phyloP scores from a whole-genome alignment of 2,888 invertebrate species.

The Aphodius granarius region DNA sequence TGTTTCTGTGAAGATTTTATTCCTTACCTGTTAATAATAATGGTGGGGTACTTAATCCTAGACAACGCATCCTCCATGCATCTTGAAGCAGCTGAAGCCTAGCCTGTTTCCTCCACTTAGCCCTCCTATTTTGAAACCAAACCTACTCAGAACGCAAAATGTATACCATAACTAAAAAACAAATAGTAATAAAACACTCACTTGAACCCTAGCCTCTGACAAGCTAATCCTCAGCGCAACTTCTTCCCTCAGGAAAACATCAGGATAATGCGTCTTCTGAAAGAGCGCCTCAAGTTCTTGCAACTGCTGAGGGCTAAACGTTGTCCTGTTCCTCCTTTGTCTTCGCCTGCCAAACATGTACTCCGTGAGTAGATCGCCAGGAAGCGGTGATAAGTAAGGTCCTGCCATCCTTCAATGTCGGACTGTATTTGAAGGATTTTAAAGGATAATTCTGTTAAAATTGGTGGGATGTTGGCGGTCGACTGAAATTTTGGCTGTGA shows the following conservation, averaged over 20 bases:
- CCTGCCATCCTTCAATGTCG: slow-evolving; percentile 67
- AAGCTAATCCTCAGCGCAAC: slow-evolving; percentile 88
- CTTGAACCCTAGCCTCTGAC: slow-evolving; percentile 92
- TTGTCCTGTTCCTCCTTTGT: slow-evolving; percentile 88
- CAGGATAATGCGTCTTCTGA: slow-evolving; percentile 94
- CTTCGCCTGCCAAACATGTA: slow-evolving; percentile 90
- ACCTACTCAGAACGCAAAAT: slow-evolving; percentile 60
- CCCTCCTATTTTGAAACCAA: slow-evolving; percentile 90
- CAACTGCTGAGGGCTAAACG: slow-evolving; percentile 91
- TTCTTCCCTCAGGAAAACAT: slow-evolving; percentile 86
- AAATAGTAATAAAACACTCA: slow-evolving; percentile 43
- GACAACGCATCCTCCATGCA: slow-evolving; percentile 88
- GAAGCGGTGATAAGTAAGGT: slow-evolving; percentile 81
- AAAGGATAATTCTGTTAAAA: slow-evolving; percentile 14
- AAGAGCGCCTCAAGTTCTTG: slow-evolving; percentile 90
- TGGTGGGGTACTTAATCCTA: slow-evolving; percentile 61
- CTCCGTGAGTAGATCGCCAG: slow-evolving; percentile 86
- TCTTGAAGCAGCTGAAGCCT: slow-evolving; percentile 83
- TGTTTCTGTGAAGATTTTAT: no score
- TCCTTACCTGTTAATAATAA: slow-evolving; percentile 47
- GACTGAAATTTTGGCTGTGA: slow-evolving; percentile 38
- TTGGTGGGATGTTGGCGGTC: slow-evolving; percentile 14
- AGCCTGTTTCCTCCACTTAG: slow-evolving; percentile 91
- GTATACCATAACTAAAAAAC: slow-evolving; percentile 11
- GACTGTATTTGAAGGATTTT: not conserved